phyloP scores from a whole-genome alignment of 2,888 invertebrate genomes.

The Amphipyra berbera region DNA sequence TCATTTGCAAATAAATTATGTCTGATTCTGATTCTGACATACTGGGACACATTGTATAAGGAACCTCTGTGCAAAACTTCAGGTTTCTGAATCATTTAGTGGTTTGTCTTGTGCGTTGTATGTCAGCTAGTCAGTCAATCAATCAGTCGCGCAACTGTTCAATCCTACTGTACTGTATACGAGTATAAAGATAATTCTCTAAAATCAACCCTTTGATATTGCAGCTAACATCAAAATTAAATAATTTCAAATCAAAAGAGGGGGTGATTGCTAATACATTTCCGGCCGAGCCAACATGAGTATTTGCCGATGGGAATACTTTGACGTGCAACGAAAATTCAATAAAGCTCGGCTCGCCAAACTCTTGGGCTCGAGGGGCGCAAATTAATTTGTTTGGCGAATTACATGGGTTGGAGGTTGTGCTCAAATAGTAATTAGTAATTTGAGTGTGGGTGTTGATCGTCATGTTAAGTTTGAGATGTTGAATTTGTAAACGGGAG shows the following conservation, averaged over 20 bases:
- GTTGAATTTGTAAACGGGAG: not conserved
- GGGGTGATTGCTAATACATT: slow-evolving; percentile 13
- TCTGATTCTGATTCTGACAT: no score
- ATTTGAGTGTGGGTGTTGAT: slow-evolving; percentile 12
- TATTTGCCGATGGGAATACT: slow-evolving; percentile 9
- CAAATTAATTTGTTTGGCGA: slow-evolving; percentile 35
- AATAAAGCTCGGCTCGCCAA: slow-evolving; percentile 19
- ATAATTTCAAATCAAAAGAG: slow-evolving; percentile 23
- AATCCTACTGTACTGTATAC: no score
- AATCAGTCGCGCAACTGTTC: no score
- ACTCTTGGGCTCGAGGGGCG: slow-evolving; percentile 7
- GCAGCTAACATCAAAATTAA: slow-evolving; percentile 1
- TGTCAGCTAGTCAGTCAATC: no score
- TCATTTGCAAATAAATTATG: no score
- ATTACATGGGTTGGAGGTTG: slow-evolving; percentile 24
- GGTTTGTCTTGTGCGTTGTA: no score
- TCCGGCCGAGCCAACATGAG: slow-evolving; percentile 1
- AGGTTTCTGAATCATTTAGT: no score
- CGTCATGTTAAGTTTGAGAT: slow-evolving; percentile 1
- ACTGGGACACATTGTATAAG: no score
- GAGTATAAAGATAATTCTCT: not conserved
- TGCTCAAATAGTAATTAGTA: slow-evolving; percentile 23
- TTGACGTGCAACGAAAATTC: slow-evolving; percentile 27
- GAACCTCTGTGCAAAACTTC: no score
- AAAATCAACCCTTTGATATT: slow-evolving; percentile 1